Percentiles rank a stretch among this genome's conserved stretches.
Conservation (phyloP, 2,113 vertebrate species). For the Suricata suricatta region DNA sequence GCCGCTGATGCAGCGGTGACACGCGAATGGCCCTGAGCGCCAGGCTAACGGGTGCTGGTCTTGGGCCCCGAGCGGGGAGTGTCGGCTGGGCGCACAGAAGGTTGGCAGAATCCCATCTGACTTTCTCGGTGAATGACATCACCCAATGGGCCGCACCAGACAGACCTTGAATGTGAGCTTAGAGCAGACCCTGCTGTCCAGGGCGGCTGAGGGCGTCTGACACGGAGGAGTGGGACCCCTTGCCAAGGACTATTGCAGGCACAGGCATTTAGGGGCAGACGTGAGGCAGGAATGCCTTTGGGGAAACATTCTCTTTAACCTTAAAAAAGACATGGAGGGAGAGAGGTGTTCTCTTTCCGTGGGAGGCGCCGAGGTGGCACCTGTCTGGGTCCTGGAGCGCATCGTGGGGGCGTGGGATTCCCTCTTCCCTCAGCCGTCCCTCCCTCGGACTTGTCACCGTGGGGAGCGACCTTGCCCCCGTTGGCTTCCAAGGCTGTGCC, state of each 20-base stretch:
- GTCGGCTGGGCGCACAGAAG: neutral
- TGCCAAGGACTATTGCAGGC: neutral
- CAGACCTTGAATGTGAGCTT: neutral
- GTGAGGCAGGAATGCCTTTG: neutral
- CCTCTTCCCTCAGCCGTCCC: neutral
- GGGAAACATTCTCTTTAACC: neutral
- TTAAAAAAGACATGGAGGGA: neutral
- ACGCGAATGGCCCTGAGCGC: neutral
- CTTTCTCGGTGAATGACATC: neutral
- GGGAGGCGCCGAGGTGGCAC: fast-evolving
- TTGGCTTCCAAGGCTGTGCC: neutral
- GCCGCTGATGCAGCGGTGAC: neutral
- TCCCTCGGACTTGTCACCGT: fast-evolving
- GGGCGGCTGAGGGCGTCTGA: neutral
- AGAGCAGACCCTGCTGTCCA: too few relatives aligned
- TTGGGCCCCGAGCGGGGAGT: neutral
- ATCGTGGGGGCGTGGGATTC: neutral
- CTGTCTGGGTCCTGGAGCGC: neutral
- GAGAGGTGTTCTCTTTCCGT: neutral
- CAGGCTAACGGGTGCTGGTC: neutral
- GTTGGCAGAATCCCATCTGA: neutral
- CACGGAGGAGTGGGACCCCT: fast-evolving
- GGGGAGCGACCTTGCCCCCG: fast-evolving
- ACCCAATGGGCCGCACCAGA: fast-evolving
- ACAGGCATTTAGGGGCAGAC: too few relatives aligned